Percentiles rank a stretch among this genome's conserved stretches.
Conservation (phyloP, 2,888 invertebrate species). For the Parapristionchus giblindavisi region DNA sequence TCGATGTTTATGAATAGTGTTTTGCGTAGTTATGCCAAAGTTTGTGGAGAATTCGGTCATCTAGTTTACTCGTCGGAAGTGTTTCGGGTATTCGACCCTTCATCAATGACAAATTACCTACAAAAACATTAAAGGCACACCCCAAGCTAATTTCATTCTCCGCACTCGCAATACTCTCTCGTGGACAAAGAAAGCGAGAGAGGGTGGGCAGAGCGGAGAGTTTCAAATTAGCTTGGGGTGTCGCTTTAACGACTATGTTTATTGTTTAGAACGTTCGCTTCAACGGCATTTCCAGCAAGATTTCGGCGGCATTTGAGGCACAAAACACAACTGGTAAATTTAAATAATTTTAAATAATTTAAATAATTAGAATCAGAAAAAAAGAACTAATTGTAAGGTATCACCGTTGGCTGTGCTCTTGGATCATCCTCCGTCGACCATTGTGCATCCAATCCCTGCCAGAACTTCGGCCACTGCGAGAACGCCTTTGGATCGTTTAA, state of each 20-base stretch:
- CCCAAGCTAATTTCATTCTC: too few species aligned
- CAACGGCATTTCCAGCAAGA: constrained; percentile 68
- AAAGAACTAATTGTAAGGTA: constrained; percentile 22
- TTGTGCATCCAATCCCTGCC: constrained; percentile 61
- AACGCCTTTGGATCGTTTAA: constrained; percentile 36
- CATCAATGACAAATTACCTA: too few species aligned
- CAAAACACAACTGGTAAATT: constrained; percentile 48
- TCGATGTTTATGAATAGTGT: too few species aligned
- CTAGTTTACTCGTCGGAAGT: too few species aligned
- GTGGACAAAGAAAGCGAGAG: too few species aligned
- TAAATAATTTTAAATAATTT: background rate
- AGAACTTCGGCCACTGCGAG: constrained; percentile 61
- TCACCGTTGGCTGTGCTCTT: constrained; percentile 57
- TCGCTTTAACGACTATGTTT: too few species aligned
- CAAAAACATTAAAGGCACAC: too few species aligned
- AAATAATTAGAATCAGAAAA: background rate
- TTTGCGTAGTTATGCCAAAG: background rate
- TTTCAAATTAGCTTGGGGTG: too few species aligned
- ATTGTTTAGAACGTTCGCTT: constrained; percentile 66
- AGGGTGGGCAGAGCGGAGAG: too few species aligned
- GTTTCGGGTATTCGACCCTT: too few species aligned
- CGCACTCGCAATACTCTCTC: too few species aligned
- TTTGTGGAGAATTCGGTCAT: background rate
- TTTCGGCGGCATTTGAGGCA: constrained; percentile 57
- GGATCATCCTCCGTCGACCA: constrained; percentile 43